Base-by-base conservation (phyloP, 2,113 vertebrate genomes). In the Anarrhichthys ocellatus region DNA sequence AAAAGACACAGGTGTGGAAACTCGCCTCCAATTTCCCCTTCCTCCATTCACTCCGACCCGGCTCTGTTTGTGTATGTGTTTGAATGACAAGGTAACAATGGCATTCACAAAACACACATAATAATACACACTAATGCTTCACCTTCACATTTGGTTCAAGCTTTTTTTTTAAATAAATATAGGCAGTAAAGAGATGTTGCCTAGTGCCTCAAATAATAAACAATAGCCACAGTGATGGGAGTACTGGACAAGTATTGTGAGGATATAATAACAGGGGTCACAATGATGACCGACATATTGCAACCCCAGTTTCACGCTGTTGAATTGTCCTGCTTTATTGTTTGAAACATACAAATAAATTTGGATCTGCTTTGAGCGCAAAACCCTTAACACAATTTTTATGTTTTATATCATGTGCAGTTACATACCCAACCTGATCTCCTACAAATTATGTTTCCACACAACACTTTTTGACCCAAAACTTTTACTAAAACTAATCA, bases 61-160 rank as follows among this genome's bases (percentile, higher is more conserved):
- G 82, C 87, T 90, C 85, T 80, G 80, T 79, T 87, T 70, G 42
- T 44, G 54, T 13, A 13, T 5, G 1, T 52, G 58, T 74, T 70
- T 86, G 73, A 87, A 86, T 88, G 15, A 44, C 44, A 86, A 18
- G 38, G 59, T 68, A 74, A 81, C 80, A 85, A 80, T 73, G 27
- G 27, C 48, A 48, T 62, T 62, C 44, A 20, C 34, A 34, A 34
- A 32, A 56, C 14, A 59, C 48, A 29, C 29, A 52, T 18, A 34
- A 52, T 14, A 54, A 36, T 5, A n/a, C 18, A 58, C 50, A 48
- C 44, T 74, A 78, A 86, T 82, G 38, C 61, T 50, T 54, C 73
- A 89, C 82, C 85, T 81, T 92, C 67, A 87, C 85, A 64, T 72
- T 54, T 15, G 22, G 62, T 81, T 62, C 52, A 63, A 15, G 56